Evolutionary conservation across 2,113 vertebrate species (phyloP).

Genomic region (Gila orcuttii): DNA sequence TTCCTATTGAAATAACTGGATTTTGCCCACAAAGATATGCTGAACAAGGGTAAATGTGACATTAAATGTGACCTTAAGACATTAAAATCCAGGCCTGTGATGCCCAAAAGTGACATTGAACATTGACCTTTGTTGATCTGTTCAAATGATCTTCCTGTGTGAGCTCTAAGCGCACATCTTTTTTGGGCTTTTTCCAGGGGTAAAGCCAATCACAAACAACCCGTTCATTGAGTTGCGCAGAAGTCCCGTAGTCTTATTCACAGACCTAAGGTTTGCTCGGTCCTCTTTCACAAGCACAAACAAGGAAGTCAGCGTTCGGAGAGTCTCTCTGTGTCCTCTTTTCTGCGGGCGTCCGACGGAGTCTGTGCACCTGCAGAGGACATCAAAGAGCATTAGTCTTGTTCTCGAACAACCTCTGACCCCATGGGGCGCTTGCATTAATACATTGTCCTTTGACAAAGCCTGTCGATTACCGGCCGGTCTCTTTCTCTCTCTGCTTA

Average conservation of each 20-base stretch:
- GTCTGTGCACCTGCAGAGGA: slow-evolving; percentile 70
- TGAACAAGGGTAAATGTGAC: too few relatives aligned
- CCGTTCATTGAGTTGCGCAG: neutral
- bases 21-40: neutral
- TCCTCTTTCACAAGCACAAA: slow-evolving; percentile 35
- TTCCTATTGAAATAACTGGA: neutral
- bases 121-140: neutral
- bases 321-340: slow-evolving; percentile 53
- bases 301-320: slow-evolving; percentile 54
- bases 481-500: slow-evolving; percentile 47
- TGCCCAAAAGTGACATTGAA: neutral
- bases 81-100: neutral
- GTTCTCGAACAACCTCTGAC: slow-evolving; percentile 73
- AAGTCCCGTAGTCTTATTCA: slow-evolving; percentile 37
- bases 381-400: slow-evolving; percentile 72
- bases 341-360: slow-evolving; percentile 40
- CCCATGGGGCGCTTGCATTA: slow-evolving; percentile 82
- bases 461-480: slow-evolving; percentile 84
- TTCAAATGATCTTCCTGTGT: neutral
- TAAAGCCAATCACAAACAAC: slow-evolving; percentile 27
- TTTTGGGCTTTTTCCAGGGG: slow-evolving; percentile 6
- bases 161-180: neutral
- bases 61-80: too few relatives aligned
- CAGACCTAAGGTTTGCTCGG: slow-evolving; percentile 35
- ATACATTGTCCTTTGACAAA: slow-evolving; percentile 81